These are phyloP conservation scores for Microtus ochrogaster DNA, from an alignment of 2,113 vertebrate genomes.

Conservation along the genomic window DNA sequence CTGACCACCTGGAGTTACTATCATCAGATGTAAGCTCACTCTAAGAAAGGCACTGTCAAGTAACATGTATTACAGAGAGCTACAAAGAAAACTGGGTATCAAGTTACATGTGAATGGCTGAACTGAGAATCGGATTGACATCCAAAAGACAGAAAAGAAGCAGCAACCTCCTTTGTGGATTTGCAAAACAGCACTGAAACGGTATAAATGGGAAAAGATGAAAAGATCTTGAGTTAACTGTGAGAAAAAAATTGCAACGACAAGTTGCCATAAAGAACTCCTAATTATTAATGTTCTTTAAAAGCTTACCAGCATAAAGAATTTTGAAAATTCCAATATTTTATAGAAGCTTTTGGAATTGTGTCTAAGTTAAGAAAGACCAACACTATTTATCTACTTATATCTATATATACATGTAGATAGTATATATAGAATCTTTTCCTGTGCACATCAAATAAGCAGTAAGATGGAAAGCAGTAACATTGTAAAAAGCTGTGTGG, in stretches of 20 bases:
- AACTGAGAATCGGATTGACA: neutral
- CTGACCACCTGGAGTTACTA: neutral
- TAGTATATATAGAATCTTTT: neutral
- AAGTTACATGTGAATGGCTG: neutral
- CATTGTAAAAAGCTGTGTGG: neutral
- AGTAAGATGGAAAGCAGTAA: neutral
- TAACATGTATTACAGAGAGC: neutral
- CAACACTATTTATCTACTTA: neutral
- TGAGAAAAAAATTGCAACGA: constrained; percentile 8
- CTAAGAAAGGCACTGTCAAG: neutral
- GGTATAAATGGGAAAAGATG: constrained; percentile 40
- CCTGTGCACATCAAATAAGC: neutral
- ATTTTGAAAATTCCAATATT: constrained; percentile 29
- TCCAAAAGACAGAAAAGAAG: neutral
- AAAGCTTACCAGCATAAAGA: neutral
- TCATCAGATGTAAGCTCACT: neutral
- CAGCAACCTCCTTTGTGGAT: neutral
- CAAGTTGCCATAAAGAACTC: neutral
- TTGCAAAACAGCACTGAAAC: constrained; percentile 4
- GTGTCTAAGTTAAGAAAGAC: neutral
- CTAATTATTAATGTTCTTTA: neutral
- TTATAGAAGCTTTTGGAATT: constrained; percentile 24
- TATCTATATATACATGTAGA: neutral
- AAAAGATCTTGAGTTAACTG: constrained; percentile 33
- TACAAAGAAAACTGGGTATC: neutral